Evolutionary conservation across 2,888 invertebrate genomes (phyloP).

Genomic region (Bugula neritina): DNA sequence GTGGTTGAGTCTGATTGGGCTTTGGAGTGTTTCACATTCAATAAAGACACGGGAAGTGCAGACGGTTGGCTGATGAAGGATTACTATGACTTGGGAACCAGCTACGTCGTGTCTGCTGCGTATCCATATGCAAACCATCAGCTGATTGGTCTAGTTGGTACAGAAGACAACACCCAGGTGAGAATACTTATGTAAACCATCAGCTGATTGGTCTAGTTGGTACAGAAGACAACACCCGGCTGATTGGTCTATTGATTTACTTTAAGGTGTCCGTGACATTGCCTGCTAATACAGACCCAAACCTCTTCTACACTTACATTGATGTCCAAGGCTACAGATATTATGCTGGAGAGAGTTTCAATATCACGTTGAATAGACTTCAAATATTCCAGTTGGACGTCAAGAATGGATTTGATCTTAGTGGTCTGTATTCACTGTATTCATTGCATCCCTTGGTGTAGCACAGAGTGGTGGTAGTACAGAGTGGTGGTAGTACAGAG

Average conservation of each 20-base stretch:
- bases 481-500: too few species aligned
- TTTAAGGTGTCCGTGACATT: conserved; percentile 1
- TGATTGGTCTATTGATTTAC: neutral
- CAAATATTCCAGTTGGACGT: conserved; percentile 25
- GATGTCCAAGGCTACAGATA: conserved; percentile 22
- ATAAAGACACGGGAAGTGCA: conserved; percentile 21
- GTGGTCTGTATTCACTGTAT: neutral
- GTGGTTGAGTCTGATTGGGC: conserved; percentile 21
- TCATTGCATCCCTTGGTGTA: neutral
- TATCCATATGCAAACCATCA: conserved; percentile 20
- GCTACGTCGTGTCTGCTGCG: conserved; percentile 17
- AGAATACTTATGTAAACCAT: neutral
- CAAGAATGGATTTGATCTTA: conserved; percentile 23
- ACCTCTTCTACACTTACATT: conserved; percentile 13
- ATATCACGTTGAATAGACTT: conserved; percentile 14
- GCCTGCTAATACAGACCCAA: conserved; percentile 10
- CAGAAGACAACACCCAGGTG: conserved; percentile 13
- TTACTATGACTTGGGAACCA: conserved; percentile 19
- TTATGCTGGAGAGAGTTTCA: conserved; percentile 19
- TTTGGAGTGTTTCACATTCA: conserved; percentile 19
- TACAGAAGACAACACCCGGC: neutral
- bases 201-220: conserved; percentile 22
- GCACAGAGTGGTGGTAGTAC: neutral
- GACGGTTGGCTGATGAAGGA: conserved; percentile 24
- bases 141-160: conserved; percentile 19